Evolutionary conservation across 1,140 invertebrate species (phyloP), one percentile per base, ranked within the genome.

Genomic region (Rhopalosiphum padi): DNA sequence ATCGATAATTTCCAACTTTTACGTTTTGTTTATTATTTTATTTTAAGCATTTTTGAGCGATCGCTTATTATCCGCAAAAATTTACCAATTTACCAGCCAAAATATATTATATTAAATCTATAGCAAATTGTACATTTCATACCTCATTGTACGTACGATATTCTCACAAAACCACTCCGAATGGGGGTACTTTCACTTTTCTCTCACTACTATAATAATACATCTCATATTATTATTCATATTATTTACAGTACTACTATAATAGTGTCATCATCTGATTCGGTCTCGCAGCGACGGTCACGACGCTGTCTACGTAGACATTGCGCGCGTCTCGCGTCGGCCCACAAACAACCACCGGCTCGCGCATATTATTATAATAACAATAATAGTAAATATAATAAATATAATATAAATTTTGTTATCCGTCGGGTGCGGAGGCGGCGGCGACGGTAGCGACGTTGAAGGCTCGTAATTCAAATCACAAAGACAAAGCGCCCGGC

Each of bases 391-490:
- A 82, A 35, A 82, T 82, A 35, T 37, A 35, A 82, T 82, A 82
- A 82, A 82, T 35, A 35, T 82, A 82, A 82, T n/a, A 35, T 35
- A n/a, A 82, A 35, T 82, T 35, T n/a, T 83, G 37, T 83, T 37
- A 83, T 46, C 15, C 37, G 23, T 5, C 35, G 30, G 35, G 15
- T 1, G 48, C 37, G 35, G 23, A 22, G n/a, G 30, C 15, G 37
- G 18, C 53, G 37, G 18, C 53, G 53, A 11, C 15, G 60, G 60
- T n/a, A 68, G n/a, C 60, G 18, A 46, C 60, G 68, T 91, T 37
- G n/a, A 46, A 87, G 55, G 90, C 22, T 91, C 90, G 90, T 91
- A 91, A 91, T 91, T 91, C 82, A 91, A 91, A 91, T 91, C 37
- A 15, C 41, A 43, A 87, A 87, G 43, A 87, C 85, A 46, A 46